These are phyloP conservation scores for Holacanthella duospinosa DNA, from an alignment of 2,888 invertebrate genomes.

Conservation along the genomic window DNA sequence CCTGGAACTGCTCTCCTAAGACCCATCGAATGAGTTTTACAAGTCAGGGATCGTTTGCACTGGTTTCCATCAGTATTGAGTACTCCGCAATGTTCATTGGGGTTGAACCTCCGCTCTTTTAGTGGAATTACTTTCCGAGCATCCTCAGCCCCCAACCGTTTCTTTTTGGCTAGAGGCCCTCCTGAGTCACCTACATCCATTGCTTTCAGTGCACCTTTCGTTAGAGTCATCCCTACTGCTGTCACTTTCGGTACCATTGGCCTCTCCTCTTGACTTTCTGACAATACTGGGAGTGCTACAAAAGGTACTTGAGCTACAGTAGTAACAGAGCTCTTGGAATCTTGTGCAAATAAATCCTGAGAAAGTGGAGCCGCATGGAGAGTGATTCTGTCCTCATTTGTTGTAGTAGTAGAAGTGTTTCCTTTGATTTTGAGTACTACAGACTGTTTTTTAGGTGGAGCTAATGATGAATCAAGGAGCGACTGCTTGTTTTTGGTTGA, in stretches of 20 bases:
- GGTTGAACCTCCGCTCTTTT: slow-evolving; percentile 59
- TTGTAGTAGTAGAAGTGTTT: not conserved
- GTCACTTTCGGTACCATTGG: too few relatives aligned
- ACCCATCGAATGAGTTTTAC: slow-evolving; percentile 54
- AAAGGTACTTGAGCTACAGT: too few relatives aligned
- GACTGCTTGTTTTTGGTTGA: too few relatives aligned
- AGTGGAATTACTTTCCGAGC: slow-evolving; percentile 36
- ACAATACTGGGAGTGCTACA: too few relatives aligned
- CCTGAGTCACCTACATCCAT: not conserved
- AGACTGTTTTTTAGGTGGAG: not conserved
- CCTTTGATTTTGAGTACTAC: slow-evolving; percentile 1
- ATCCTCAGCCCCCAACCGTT: slow-evolving; percentile 34
- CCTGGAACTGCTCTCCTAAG: slow-evolving; percentile 59
- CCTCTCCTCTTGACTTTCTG: too few relatives aligned
- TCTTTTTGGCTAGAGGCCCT: not conserved
- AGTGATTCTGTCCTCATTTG: not conserved
- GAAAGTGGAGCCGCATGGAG: not conserved
- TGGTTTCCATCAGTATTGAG: slow-evolving; percentile 54
- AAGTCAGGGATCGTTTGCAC: slow-evolving; percentile 67
- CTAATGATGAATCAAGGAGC: too few relatives aligned
- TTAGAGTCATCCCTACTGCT: too few relatives aligned
- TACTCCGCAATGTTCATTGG: slow-evolving; percentile 74
- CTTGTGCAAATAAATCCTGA: not conserved
- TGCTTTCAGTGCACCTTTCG: not conserved
- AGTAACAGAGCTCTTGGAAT: not conserved